Base-by-base conservation (phyloP, 2,113 vertebrate species). In the Eclectus roratus region DNA sequence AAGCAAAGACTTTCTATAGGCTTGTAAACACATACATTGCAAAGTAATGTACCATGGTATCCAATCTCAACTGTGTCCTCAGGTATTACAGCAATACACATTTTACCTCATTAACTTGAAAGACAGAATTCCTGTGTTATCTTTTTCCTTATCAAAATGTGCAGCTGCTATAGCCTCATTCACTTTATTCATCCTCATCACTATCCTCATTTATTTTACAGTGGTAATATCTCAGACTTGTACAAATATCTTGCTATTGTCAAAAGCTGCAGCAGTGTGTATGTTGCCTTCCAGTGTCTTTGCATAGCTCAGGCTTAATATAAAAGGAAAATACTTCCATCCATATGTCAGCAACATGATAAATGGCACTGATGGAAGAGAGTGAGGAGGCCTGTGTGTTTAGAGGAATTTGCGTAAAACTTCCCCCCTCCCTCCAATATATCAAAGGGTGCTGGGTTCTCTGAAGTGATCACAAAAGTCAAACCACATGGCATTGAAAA, bases 331-430 rank as follows among this genome's bases (percentile, higher is more conserved):
- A 80, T 2, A 7, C 11, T 66, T 69, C 82, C 50, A 93, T 35
- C 64, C 76, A 7, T 21, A 25, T 80, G 69, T 86, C 85, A 94
- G 88, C 83, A 92, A 47, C 18, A 68, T 24, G 76, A 86, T 23
- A 88, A 91, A 85, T 0, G 88, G 52, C 46, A 9, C 9, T 11
- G 58, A 88, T 25, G 47, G 91, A 73, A 84, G 53, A 61, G 44
- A 61, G 41, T 41, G 39, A 73, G 28, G 37, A 89, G 7, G 28
- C 6, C 56, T 52, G 18, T 9, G 33, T 17, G 20, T 76, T 94
- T 86, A 80, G 72, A 63, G n/a, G 71, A 52, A 77, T 60, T 28
- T 28, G 44, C 0, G 0, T 39, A 63, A 65, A 96, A 70, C 28
- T 7, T 66, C 17, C 25, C 3, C 15, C 11, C 18, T 55, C 6